Base-by-base conservation (phyloP, 2,888 invertebrate species). In the Cantharis nigra region DNA sequence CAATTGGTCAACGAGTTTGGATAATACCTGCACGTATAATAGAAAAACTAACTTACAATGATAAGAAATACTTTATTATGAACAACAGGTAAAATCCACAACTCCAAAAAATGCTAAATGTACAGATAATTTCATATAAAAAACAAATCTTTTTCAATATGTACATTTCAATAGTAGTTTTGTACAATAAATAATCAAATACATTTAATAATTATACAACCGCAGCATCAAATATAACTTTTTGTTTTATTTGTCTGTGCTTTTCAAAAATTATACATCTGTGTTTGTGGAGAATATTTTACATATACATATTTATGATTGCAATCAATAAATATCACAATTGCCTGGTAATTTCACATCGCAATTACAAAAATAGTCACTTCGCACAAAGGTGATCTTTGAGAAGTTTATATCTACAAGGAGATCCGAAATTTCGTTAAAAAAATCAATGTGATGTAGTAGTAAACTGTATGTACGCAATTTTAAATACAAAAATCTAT, bases 191-290 rank as follows among this genome's bases (percentile, higher is more conserved):
- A 79, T 75, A 73, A 72, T 85, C 83, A 86, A 86, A 67, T 67
- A 67, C 65, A 67, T 67, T 67, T 67, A 49, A 67, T 67, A 67
- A 67, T 67, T 84, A 87, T 86, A 86, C 84, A 84, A 83, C 83
- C 83, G 84, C 84, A 87, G 86, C 87, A 85, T 86, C 86, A 87
- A 87, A 87, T 87, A 87, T 86, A 87, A 85, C 85, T 84, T 84
- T 83, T 85, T 82, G 80, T 73, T 82, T 82, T 83, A 82, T 84
- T 78, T 83, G 69, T 81, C 74, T 82, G 65, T 67, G 65, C 65
- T 67, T 67, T 80, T 81, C 69, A 74, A 70, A 76, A 73, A 76
- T 70, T 67, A 78, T 76, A 73, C 49, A 65, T 75, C 33, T 70
- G n/a, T 28, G 63, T 71, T 67, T 75, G 62, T 33, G 20, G 49